These are phyloP conservation scores for Drosophila greeni DNA, from an alignment of 2,888 invertebrate genomes.

Conservation along the genomic window DNA sequence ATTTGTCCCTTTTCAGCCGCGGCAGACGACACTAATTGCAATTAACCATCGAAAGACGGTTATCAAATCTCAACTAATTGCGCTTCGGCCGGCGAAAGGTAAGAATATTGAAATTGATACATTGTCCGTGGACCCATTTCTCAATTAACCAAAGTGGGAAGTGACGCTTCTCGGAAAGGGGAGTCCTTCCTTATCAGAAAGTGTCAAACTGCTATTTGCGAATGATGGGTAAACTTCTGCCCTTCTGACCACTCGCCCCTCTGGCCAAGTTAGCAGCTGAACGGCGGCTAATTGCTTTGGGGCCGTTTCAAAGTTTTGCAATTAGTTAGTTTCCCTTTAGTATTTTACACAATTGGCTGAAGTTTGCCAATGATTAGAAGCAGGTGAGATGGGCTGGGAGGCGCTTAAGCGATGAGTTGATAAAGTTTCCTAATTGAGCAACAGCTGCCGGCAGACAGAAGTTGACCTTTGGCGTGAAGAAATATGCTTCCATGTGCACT, in stretches of 20 bases:
- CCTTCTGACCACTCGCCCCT: background rate
- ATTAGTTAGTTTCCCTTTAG: constrained; percentile 31
- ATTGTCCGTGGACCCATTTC: background rate
- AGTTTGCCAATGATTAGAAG: constrained; percentile 22
- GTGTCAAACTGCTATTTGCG: constrained; percentile 10
- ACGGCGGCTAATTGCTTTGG: constrained; percentile 20
- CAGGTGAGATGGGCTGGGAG: background rate
- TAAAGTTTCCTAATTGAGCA: constrained; percentile 22
- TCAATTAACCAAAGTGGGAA: constrained; percentile 32
- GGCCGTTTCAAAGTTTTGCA: constrained; percentile 24
- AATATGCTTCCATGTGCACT: constrained; percentile 7
- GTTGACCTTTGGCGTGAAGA: constrained; percentile 3
- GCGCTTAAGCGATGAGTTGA: constrained; percentile 22
- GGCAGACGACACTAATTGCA: constrained; percentile 12
- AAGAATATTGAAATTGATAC: constrained; percentile 19
- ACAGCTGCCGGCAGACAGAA: background rate
- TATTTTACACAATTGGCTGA: constrained; percentile 21
- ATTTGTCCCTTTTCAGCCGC: background rate
- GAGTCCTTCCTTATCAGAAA: constrained; percentile 3
- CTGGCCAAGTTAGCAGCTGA: constrained; percentile 8
- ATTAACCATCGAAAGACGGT: constrained; percentile 21
- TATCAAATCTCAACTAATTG: constrained; percentile 58
- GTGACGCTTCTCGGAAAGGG: background rate
- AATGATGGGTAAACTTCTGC: constrained; percentile 6
- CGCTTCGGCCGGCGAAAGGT: constrained; percentile 15